Base-by-base conservation (phyloP, 2,888 invertebrate species). In the Ischnus inquisitorius region DNA sequence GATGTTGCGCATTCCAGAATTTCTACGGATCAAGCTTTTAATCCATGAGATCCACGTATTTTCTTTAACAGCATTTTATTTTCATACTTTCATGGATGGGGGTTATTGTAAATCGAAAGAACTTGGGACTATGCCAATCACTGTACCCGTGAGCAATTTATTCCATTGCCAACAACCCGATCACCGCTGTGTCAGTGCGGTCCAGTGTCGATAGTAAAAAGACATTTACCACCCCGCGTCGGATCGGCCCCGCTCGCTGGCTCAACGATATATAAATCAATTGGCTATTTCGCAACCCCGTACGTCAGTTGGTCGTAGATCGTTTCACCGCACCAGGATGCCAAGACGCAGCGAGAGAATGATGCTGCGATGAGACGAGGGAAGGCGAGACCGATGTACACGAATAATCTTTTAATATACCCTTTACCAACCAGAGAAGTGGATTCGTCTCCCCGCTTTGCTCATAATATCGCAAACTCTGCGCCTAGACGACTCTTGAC, bases 241-340 rank as follows among this genome's bases (percentile, higher is more conserved):
- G 65, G 16, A 28, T 14, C n/a, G 64, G 48, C 34, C 19, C 71
- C 39, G 39, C 51, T 72, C 54, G n/a, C 67, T 48, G 19, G 19
- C 48, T 72, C 67, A 22, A 51, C 41, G 71, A 74, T 83, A 79
- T 75, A 83, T 83, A 79, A 79, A 76, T 83, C 79, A 72, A 57
- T 69, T 62, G 65, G 48, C 74, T 83, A 76, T 83, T 83, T 79
- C 83, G 76, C 71, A 79, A 83, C 74, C 51, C 65, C 22, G 57
- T 57, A 48, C 76, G 67, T 83, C 76, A 67, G 65, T 79, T 48
- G 75, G 69, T 39, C 71, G 71, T 51, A 43, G 48, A 79, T 76
- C 22, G 75, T 76, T 71, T 76, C 64, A 19, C 79, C 69, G 46
- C 39, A 12, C 34, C 28, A 22, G 6, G 39, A 67, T 12, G 64